Percentiles rank a stretch among this genome's conserved stretches.
Evolutionary conservation across 2,113 vertebrate genomes (phyloP).

Genomic region (Pelvicachromis taeniatus): DNA sequence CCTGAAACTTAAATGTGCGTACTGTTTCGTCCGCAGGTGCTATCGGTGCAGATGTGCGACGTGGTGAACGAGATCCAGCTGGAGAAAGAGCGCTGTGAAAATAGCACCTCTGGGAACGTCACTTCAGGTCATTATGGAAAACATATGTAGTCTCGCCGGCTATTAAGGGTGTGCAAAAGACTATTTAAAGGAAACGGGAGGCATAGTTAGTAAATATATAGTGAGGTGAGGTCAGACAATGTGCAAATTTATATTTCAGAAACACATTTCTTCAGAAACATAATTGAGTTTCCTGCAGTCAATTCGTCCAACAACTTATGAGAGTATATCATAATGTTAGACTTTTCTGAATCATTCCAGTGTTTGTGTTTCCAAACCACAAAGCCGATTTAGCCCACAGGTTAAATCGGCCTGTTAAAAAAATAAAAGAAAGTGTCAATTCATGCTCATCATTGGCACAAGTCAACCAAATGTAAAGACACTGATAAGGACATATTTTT

Average conservation of each 20-base stretch:
- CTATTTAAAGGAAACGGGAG: conserved; percentile 21
- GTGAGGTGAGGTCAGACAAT: background rate
- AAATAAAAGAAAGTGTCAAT: background rate
- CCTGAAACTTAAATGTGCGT: background rate
- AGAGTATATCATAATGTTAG: background rate
- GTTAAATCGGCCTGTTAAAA: background rate
- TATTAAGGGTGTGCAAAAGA: background rate
- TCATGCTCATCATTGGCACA: background rate
- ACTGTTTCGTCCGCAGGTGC: conserved; percentile 49
- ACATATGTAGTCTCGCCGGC: background rate
- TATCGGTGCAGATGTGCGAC: conserved; percentile 69
- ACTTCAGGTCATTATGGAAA: conserved; percentile 64
- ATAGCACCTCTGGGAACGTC: conserved; percentile 62
- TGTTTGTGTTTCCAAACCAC: background rate
- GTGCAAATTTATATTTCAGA: background rate
- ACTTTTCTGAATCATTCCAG: background rate
- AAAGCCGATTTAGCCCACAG: background rate
- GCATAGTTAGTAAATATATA: background rate
- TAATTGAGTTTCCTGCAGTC: background rate
- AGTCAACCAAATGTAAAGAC: background rate
- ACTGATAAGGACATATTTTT: background rate
- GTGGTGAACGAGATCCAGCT: conserved; percentile 69
- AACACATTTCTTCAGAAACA: background rate
- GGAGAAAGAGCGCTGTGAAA: conserved; percentile 69
- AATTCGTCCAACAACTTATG: background rate